phyloP scores from a whole-genome alignment of 2,888 invertebrate genomes.

The Anthophora plumipes region DNA sequence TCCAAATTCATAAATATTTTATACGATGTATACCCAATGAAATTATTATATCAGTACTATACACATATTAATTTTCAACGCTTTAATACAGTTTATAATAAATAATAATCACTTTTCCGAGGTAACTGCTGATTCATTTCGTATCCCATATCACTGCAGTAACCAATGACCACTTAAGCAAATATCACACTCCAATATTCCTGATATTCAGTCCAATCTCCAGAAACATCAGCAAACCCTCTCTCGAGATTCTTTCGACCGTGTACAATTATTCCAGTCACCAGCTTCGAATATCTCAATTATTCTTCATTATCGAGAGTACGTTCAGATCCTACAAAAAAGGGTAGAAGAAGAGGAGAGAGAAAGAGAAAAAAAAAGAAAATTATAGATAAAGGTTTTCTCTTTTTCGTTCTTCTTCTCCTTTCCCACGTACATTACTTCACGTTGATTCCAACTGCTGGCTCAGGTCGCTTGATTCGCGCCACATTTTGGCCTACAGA shows the following conservation, averaged over 20 bases:
- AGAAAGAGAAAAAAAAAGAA: neutral
- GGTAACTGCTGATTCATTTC: no score
- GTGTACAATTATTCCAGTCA: slow-evolving; percentile 16
- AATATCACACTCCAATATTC: neutral
- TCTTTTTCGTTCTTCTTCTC: neutral
- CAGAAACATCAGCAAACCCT: neutral
- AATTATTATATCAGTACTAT: no score
- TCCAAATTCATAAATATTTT: neutral
- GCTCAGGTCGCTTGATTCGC: neutral
- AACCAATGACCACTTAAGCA: neutral
- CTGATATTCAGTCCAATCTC: neutral
- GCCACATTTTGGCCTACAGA: slow-evolving; percentile 1
- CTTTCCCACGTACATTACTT: neutral
- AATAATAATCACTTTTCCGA: no score
- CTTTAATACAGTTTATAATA: no score
- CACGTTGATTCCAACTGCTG: neutral
- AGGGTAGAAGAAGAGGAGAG: neutral
- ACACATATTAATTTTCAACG: no score
- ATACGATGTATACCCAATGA: no score
- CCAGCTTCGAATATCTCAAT: slow-evolving; percentile 1
- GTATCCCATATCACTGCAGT: no score
- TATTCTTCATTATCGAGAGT: slow-evolving; percentile 20
- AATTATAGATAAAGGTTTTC: slow-evolving; percentile 4
- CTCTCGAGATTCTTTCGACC: neutral
- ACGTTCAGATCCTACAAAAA: neutral